Base-by-base conservation (phyloP, 35 echinoderm and acorn worm genomes). In the Acanthaster planci region DNA sequence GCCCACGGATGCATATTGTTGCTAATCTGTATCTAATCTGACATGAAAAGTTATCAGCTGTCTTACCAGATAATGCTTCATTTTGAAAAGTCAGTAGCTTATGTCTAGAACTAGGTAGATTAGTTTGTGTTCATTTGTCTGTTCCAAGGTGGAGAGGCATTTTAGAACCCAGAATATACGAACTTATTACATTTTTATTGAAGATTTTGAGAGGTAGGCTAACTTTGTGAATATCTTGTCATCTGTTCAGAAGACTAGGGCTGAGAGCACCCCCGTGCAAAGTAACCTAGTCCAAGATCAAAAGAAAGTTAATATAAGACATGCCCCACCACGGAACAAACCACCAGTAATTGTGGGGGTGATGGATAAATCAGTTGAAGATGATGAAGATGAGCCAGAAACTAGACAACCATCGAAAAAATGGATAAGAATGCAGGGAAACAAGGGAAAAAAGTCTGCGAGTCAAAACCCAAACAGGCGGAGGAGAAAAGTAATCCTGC, bases 381-480 rank as follows among this genome's bases (percentile, higher is more conserved):
- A 72, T 19, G 64, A 72, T 19, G 64, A 72, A 34, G 64, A 30
- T 1, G 10, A 31, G 23, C 14, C 4, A 72, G 64, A 72, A 9
- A 72, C 21, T 31, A 72, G 34, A 26, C 22, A 72, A 34, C n/a
- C 34, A 72, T 12, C 1, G 39, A 39, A 0, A 37, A 85, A 76
- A 39, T 51, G 59, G 37, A 72, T 47, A 0, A 39, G 19, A 23
- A 76, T 42, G 83, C 18, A 34, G 4, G 40, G 29, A 60, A 51
- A 29, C 18, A 26, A 2, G 2, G 19, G 23, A 68, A 34, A 15
- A 32, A 26, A 52, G 26, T 77, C 21, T 0, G 59, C 26, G 29
- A n/a, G 50, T 9, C 29, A 15, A 60, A 72, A 77, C 52, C 39
- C 16, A 39, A 72, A 85, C 7, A 57, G 83, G 15, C 83, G 83